Evolutionary conservation across 2,797 vertebrate species (phyloP).

Genomic region (Eutrigla gurnardus): DNA sequence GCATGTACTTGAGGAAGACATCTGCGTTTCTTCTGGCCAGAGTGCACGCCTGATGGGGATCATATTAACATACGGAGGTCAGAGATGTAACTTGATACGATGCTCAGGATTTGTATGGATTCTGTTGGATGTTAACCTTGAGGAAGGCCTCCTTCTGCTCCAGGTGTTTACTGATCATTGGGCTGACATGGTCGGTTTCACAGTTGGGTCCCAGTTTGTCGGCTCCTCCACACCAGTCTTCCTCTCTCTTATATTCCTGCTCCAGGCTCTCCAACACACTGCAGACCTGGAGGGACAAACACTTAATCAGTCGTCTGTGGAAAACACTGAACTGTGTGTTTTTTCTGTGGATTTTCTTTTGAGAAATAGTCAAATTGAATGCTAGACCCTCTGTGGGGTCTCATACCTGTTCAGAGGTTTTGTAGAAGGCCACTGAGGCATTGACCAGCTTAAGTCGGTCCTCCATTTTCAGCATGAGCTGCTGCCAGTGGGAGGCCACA

Average conservation of each 20-base stretch:
- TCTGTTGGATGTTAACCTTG: conserved; percentile 78
- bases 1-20: conserved; percentile 95
- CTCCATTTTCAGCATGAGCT: conserved; percentile 99
- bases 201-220: conserved; percentile 98
- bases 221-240: conserved; percentile 98
- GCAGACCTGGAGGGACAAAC: conserved; percentile 81
- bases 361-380: neutral
- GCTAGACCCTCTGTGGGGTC: neutral
- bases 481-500: conserved; percentile 98
- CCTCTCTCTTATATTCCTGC: conserved; percentile 98
- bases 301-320: neutral
- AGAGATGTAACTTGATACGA: neutral
- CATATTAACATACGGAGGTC: neutral
- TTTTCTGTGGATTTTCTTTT: neutral
- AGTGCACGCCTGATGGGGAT: conserved; percentile 87
- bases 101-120: neutral
- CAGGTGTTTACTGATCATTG: conserved; percentile 99
- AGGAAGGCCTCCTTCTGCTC: conserved; percentile 99
- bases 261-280: conserved; percentile 98
- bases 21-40: conserved; percentile 93
- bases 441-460: conserved; percentile 99
- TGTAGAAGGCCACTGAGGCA: conserved; percentile 98
- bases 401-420: conserved; percentile 95
- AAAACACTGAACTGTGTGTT: neutral
- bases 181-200: conserved; percentile 95